phyloP scores from a whole-genome alignment of 2,888 invertebrate genomes.

The Nebria brevicollis region DNA sequence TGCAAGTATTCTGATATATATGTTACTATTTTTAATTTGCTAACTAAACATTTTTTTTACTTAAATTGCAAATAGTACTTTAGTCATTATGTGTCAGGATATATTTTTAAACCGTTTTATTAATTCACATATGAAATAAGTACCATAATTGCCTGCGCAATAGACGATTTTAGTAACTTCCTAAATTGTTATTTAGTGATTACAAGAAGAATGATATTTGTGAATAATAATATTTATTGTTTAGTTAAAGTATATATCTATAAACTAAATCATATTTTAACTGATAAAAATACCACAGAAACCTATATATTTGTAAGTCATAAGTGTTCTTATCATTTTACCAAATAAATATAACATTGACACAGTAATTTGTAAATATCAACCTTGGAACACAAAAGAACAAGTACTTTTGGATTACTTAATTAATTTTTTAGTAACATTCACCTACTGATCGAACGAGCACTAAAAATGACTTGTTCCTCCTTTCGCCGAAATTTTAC shows the following conservation, averaged over 20 bases:
- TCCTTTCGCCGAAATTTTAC: too few species aligned
- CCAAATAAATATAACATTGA: constrained; percentile 37
- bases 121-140: not conserved
- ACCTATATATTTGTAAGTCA: constrained; percentile 6
- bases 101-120: not conserved
- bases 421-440: not conserved
- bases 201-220: too few species aligned
- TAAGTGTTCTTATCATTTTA: constrained; percentile 6
- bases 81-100: not conserved
- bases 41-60: not conserved
- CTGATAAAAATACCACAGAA: not conserved
- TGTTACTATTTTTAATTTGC: not conserved
- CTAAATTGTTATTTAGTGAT: too few species aligned
- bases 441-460: not conserved
- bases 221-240: not conserved
- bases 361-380: constrained; percentile 16
- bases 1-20: not conserved
- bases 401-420: not conserved
- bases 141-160: not conserved
- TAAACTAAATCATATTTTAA: constrained; percentile 1
- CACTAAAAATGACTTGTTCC: too few species aligned
- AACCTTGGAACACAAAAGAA: constrained; percentile 14
- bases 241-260: not conserved
- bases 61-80: not conserved
- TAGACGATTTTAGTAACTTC: too few species aligned